These are phyloP conservation scores for Abramis brama DNA, from an alignment of 2,113 vertebrate species.

Conservation along the genomic window DNA sequence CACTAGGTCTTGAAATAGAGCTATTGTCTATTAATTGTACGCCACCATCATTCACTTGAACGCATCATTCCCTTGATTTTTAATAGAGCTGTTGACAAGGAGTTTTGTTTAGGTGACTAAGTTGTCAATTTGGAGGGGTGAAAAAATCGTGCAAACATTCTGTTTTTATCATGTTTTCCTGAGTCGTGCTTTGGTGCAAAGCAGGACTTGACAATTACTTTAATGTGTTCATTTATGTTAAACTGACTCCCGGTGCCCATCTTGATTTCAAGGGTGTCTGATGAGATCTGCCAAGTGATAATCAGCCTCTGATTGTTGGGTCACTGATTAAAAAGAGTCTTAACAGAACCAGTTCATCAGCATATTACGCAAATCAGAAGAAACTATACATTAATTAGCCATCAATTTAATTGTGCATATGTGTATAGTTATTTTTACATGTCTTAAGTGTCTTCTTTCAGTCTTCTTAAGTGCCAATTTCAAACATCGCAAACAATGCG, in stretches of 20 bases:
- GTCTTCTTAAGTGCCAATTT: neutral
- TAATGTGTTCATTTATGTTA: slow-evolving; percentile 14
- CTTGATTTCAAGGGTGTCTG: slow-evolving; percentile 37
- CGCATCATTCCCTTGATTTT: slow-evolving; percentile 17
- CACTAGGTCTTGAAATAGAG: neutral
- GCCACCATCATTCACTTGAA: neutral
- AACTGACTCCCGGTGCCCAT: slow-evolving; percentile 3
- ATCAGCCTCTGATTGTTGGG: slow-evolving; percentile 50
- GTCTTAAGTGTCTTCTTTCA: neutral
- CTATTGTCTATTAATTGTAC: neutral
- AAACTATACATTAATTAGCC: slow-evolving; percentile 15
- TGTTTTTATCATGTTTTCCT: neutral
- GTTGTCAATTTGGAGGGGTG: neutral
- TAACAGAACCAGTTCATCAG: slow-evolving; percentile 30
- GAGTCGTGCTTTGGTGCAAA: slow-evolving; percentile 1
- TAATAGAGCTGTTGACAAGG: slow-evolving; percentile 2
- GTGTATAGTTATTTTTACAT: neutral
- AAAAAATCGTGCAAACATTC: neutral
- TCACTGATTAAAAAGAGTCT: slow-evolving; percentile 47
- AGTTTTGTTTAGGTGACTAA: slow-evolving; percentile 2
- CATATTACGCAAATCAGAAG: neutral
- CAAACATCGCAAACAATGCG: neutral
- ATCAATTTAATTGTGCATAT: neutral
- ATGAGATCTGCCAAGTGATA: slow-evolving; percentile 37
- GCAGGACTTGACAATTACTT: slow-evolving; percentile 1